These are phyloP conservation scores for Drosophila oshimai DNA, from an alignment of 1,140 invertebrate species.

Conservation along the genomic window DNA sequence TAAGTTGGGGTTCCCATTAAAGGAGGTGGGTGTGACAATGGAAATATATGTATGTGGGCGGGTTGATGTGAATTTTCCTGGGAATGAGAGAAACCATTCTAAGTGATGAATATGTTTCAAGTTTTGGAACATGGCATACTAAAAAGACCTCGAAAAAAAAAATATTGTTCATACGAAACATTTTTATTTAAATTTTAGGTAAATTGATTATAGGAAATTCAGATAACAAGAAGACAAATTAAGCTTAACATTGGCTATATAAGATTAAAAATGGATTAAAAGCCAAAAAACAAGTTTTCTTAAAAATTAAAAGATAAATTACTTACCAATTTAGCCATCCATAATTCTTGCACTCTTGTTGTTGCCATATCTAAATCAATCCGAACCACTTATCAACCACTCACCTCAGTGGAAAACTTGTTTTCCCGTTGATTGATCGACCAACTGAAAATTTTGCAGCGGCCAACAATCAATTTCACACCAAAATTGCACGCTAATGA, in stretches of 20 bases:
- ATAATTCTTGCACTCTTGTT: constrained; percentile 10
- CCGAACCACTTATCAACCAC: constrained; percentile 22
- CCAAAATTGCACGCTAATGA: constrained; percentile 45
- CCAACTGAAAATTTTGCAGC: constrained; percentile 36
- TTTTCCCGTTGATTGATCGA: constrained; percentile 34
- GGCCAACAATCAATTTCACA: constrained; percentile 45
- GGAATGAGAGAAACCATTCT: background rate
- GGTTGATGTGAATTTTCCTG: background rate
- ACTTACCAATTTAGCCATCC: background rate
- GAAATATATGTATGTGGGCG: background rate
- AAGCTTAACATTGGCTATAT: too few species aligned
- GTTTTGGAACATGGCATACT: too few species aligned
- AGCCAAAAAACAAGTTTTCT: too few species aligned
- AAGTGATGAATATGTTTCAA: too few species aligned
- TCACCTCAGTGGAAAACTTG: constrained; percentile 17
- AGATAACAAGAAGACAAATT: too few species aligned
- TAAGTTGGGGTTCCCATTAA: constrained; percentile 11
- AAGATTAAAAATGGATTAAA: too few species aligned
- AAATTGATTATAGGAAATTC: too few species aligned
- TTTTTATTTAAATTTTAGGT: too few species aligned
- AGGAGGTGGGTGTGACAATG: constrained; percentile 20
- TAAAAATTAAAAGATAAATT: background rate
- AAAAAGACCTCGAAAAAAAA: too few species aligned
- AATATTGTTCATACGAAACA: too few species aligned
- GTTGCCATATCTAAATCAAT: constrained; percentile 15